Conservation (phyloP, 1,140 invertebrate genomes). For the Lasioglossum baleicum region DNA sequence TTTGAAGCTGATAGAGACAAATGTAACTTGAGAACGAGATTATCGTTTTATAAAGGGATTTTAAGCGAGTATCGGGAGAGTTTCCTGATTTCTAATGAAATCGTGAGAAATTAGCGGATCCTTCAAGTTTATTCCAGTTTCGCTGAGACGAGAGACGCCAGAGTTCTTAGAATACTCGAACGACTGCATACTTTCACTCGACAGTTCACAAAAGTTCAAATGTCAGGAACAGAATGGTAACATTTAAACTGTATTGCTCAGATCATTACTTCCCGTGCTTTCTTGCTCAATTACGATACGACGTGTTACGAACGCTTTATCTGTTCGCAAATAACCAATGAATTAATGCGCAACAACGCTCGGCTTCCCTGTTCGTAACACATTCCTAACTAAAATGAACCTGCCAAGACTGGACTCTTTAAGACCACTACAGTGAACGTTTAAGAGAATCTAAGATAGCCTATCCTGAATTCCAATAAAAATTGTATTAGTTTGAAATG, state of each 20-base stretch:
- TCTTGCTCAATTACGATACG: constrained; percentile 23
- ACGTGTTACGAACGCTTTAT: background rate
- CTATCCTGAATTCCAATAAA: too few relatives aligned
- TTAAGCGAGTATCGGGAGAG: background rate
- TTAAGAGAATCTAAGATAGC: too few relatives aligned
- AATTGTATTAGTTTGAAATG: too few relatives aligned
- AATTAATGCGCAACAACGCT: background rate
- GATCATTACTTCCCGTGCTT: constrained; percentile 26
- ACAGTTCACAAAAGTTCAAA: constrained; percentile 55
- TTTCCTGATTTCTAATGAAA: constrained; percentile 15
- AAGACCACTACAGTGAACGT: too few relatives aligned
- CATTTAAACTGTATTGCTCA: constrained; percentile 46
- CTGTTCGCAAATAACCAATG: background rate
- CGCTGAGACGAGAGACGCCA: constrained; percentile 1
- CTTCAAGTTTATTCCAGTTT: constrained; percentile 10
- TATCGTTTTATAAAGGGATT: too few relatives aligned
- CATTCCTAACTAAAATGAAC: background rate
- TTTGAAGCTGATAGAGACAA: too few relatives aligned
- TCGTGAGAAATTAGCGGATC: constrained; percentile 27
- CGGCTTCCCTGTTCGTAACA: too few relatives aligned
- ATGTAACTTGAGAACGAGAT: background rate
- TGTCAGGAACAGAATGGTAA: constrained; percentile 50
- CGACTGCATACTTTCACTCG: constrained; percentile 49
- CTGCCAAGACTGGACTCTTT: background rate
- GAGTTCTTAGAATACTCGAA: constrained; percentile 19